phyloP scores from a whole-genome alignment of 2,113 vertebrate genomes.

The Corydoras maculifer region DNA sequence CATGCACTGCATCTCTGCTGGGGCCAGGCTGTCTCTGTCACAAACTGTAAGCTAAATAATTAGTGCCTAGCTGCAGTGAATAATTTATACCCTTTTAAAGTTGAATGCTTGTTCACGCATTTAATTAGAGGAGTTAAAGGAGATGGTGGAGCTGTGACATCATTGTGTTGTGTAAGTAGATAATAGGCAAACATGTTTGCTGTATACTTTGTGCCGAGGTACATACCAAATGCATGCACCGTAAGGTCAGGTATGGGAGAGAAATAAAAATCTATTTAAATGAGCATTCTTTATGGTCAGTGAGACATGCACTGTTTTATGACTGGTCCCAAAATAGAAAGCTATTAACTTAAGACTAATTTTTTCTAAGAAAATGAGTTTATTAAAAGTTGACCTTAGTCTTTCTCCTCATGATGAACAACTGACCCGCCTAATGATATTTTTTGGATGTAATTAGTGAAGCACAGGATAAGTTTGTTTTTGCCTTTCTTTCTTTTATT shows the following conservation, averaged over 20 bases:
- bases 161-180: slow-evolving; percentile 21
- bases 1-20: neutral
- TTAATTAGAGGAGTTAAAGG: slow-evolving; percentile 11
- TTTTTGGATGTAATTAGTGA: too few relatives aligned
- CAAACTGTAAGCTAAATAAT: slow-evolving; percentile 9
- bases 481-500: neutral
- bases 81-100: slow-evolving; percentile 31
- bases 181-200: neutral
- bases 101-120: slow-evolving; percentile 25
- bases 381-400: slow-evolving; percentile 21
- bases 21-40: neutral
- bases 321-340: slow-evolving; percentile 11
- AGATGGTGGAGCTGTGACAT: neutral
- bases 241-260: neutral
- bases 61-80: slow-evolving; percentile 13
- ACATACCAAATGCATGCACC: neutral
- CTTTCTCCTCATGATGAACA: neutral
- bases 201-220: neutral
- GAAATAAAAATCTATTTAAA: neutral
- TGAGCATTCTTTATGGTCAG: neutral
- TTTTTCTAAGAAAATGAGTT: slow-evolving; percentile 7
- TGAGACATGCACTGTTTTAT: slow-evolving; percentile 14
- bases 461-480: too few relatives aligned
- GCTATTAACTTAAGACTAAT: slow-evolving; percentile 8
- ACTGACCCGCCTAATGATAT: neutral